These are phyloP conservation scores for Caenorhabditis wallacei DNA, from an alignment of 2,888 invertebrate genomes.

Conservation along the genomic window DNA sequence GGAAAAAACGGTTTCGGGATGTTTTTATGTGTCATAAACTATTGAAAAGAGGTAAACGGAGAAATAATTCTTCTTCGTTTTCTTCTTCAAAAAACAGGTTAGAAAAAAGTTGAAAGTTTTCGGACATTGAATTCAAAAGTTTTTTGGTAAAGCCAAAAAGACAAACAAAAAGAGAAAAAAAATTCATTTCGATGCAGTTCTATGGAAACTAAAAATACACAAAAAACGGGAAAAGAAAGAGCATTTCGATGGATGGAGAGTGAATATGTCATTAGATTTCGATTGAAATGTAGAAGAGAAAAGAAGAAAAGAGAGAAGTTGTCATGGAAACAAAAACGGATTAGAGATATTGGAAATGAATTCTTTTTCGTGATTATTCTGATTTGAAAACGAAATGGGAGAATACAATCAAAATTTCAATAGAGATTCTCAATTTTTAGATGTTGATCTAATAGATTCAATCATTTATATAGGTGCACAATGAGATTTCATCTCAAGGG, in stretches of 20 bases:
- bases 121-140: background rate
- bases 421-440: too few relatives aligned
- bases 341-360: slow-evolving; percentile 16
- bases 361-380: background rate
- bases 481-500: background rate
- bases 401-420: too few relatives aligned
- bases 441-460: too few relatives aligned
- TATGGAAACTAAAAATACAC: slow-evolving; percentile 15
- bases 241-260: background rate
- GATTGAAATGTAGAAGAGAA: background rate
- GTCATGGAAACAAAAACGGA: slow-evolving; percentile 33
- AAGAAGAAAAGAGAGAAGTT: slow-evolving; percentile 9
- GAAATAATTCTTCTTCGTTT: too few relatives aligned
- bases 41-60: too few relatives aligned
- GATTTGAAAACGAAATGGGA: too few relatives aligned
- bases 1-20: background rate
- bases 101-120: too few relatives aligned
- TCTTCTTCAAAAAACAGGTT: too few relatives aligned
- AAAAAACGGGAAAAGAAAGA: background rate
- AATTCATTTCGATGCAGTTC: background rate
- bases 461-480: too few relatives aligned
- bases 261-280: background rate
- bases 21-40: background rate
- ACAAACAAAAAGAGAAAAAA: background rate
- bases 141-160: background rate